Evolutionary conservation across 2,797 vertebrate genomes (phyloP), one percentile per base, ranked within the genome.

Genomic region (Emydoidea blandingii): DNA sequence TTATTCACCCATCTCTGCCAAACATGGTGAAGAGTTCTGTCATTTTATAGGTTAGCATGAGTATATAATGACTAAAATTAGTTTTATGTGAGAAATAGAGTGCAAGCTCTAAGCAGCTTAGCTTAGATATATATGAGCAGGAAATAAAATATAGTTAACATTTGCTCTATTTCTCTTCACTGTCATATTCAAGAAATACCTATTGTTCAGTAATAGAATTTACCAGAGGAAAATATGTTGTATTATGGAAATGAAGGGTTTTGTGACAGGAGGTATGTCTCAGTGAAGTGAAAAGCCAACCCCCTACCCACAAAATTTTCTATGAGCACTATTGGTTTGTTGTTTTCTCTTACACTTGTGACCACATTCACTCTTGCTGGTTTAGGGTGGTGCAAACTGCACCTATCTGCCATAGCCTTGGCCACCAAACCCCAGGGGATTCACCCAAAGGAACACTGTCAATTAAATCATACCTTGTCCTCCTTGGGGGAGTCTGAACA

Each of bases 181-280:
- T 0, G 10, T 97, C 37, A 97, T 96, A 97, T 91, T 37, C 23
- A 74, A 44, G 37, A 74, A 44, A 91, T 68, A 37, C 16, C 62
- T 68, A 19, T 83, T 96, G 92, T 79, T 96, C 95, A 91, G 94
- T 95, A 96, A 97, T 96, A 97, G 96, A 97, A 97, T 97, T 96
- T 97, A 81, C 96, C 96, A 93, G 94, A 95, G 96, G 68, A 1
- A 2, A 92, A 85, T 88, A 90, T 93, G 68, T 85, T 96, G 96
- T 92, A 93, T 74, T 44, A 74, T 93, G 87, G 93, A 91, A 95
- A 84, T 5, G 0, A 82, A 97, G 62, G 68, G 85, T 96, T 96
- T 80, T n/a, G 41, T 88, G 94, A 97, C 92, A 92, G 87, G 96
- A 89, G 59, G 86, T 94, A 95, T 62, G 79, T 96, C 94, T 95